Evolutionary conservation across 2,888 invertebrate species (phyloP), one percentile per base, ranked within the genome.

Genomic region (Luperina testacea): DNA sequence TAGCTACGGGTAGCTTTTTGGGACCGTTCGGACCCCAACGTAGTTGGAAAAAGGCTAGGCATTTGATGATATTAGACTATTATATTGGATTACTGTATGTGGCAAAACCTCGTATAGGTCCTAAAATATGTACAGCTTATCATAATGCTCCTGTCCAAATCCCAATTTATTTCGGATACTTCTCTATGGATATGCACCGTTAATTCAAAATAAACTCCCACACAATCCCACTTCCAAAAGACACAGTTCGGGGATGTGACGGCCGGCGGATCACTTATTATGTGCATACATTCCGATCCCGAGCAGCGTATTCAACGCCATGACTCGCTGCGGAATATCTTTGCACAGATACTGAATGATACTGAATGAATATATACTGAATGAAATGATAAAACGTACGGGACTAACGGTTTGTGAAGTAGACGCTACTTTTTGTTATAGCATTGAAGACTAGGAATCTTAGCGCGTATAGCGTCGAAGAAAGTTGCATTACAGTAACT

Each of bases 221-320:
- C 24, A 51, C 32, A 45, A 63, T 65, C 38, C 61, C 17, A 9
- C 15, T 65, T 42, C 45, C 27, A 48, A 42, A 38, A 42, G 51
- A 48, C 42, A 76, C 48, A 24, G 72, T 75, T 64, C 67, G 75
- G 68, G 67, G 45, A 51, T 9, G 45, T 45, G 63, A 15, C 73
- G 82, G 45, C 79, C 70, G 65, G 20, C 64, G 67, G 80, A 80
- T 78, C 89, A 77, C 87, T 90, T 90, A 78, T 83, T 88, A 90
- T 91, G 91, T 91, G 90, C 92, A 91, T 92, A 91, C 87, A 91
- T 92, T 90, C 88, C 80, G 72, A 87, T 85, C 82, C 84, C 75
- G 80, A 78, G 85, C 84, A 84, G 85, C 86, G 81, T 83, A 81
- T 85, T 87, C 84, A 76, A 64, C 81, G 84, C 80, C 80, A 85